Percentiles rank a stretch among this genome's conserved stretches.
phyloP scores from a whole-genome alignment of 1,140 invertebrate species.

The Heliconius congener region DNA sequence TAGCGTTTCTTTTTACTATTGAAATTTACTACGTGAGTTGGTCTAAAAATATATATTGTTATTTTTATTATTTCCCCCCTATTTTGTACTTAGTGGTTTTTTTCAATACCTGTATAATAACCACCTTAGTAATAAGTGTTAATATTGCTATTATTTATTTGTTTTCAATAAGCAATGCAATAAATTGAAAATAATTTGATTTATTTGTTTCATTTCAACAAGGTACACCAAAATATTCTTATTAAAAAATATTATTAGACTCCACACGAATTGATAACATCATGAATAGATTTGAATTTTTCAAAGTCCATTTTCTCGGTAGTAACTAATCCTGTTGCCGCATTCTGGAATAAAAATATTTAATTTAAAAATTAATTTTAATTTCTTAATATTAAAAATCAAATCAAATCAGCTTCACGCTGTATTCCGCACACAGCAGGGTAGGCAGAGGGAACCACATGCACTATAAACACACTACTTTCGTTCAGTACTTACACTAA shows the following conservation, averaged over 20 bases:
- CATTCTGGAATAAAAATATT: slow-evolving; percentile 61
- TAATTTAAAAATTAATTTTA: slow-evolving; percentile 14
- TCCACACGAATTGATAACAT: slow-evolving; percentile 66
- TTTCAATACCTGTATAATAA: neutral
- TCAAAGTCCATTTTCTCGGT: slow-evolving; percentile 73
- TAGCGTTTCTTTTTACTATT: neutral
- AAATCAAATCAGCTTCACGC: neutral
- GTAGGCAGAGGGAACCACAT: too few species aligned
- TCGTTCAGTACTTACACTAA: too few species aligned
- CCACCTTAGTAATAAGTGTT: slow-evolving; percentile 21
- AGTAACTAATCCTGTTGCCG: slow-evolving; percentile 66
- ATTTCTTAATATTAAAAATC: neutral
- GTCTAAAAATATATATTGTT: neutral
- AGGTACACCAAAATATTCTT: neutral
- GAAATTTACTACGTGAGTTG: neutral
- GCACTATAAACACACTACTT: too few species aligned
- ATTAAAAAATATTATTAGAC: neutral
- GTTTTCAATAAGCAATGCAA: slow-evolving; percentile 43
- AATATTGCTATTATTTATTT: slow-evolving; percentile 63
- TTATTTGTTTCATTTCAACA: slow-evolving; percentile 25
- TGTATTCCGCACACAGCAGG: too few species aligned
- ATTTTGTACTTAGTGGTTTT: neutral
- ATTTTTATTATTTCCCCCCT: neutral
- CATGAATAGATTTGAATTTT: slow-evolving; percentile 72
- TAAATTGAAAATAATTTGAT: slow-evolving; percentile 41